These are phyloP conservation scores for Phytoseiulus persimilis DNA, from an alignment of 2,888 invertebrate genomes.

Conservation along the genomic window DNA sequence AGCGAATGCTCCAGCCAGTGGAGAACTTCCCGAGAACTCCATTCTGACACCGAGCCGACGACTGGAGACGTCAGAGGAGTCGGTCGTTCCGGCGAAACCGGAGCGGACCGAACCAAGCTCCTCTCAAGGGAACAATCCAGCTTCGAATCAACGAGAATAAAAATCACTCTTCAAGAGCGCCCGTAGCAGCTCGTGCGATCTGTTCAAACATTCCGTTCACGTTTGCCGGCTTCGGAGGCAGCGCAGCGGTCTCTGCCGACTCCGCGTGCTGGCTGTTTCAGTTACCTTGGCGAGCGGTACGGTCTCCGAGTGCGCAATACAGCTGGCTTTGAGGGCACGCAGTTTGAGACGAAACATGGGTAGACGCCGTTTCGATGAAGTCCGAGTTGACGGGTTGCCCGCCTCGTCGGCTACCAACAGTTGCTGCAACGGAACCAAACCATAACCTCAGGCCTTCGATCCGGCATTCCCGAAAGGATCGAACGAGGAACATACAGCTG, in stretches of 20 bases:
- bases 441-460: neutral
- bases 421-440: neutral
- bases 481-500: neutral
- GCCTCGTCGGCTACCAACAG: neutral
- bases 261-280: neutral
- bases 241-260: too few relatives aligned
- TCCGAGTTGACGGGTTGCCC: neutral
- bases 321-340: constrained; percentile 35
- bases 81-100: constrained; percentile 15
- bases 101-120: neutral
- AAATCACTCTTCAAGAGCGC: neutral
- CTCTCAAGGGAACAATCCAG: neutral
- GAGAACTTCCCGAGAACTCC: constrained; percentile 83
- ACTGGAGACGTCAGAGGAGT: constrained; percentile 23
- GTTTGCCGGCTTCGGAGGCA: neutral
- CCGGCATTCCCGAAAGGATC: neutral
- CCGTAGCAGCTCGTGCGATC: neutral
- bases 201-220: neutral
- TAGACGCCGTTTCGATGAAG: constrained; percentile 19
- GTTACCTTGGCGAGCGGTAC: constrained; percentile 27
- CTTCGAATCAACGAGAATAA: neutral
- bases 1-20: constrained; percentile 73
- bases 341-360: neutral
- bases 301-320: constrained; percentile 16
- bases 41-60: constrained; percentile 53